These are phyloP conservation scores for Sebastes dallii DNA, from an alignment of 2,797 vertebrate genomes.

Conservation along the genomic window DNA sequence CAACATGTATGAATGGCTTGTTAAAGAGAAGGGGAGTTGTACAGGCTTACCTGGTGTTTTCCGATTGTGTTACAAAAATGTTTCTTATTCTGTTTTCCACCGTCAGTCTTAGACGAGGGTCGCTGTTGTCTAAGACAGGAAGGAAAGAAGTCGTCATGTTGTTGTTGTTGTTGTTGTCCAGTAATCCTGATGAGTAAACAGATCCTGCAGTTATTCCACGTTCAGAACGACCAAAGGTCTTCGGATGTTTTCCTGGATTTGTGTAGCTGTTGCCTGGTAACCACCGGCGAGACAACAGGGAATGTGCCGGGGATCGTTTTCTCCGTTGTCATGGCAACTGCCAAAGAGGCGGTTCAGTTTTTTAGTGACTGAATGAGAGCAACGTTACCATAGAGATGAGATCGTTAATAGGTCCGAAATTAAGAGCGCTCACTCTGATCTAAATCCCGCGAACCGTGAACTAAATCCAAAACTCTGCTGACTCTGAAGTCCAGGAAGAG, in stretches of 20 bases:
- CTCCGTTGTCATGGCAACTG: constrained; percentile 70
- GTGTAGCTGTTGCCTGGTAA: constrained; percentile 74
- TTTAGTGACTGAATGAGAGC: constrained; percentile 24
- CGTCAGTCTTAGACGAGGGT: constrained; percentile 66
- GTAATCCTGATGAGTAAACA: constrained; percentile 6
- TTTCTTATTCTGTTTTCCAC: constrained; percentile 76
- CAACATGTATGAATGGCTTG: background rate
- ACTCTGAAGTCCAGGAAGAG: background rate
- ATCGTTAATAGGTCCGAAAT: background rate
- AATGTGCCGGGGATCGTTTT: constrained; percentile 62
- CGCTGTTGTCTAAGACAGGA: constrained; percentile 46
- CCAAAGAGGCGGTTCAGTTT: constrained; percentile 41
- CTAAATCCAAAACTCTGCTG: background rate
- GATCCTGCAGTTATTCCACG: constrained; percentile 34
- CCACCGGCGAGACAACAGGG: constrained; percentile 41
- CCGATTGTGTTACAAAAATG: constrained; percentile 83
- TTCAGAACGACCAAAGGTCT: constrained; percentile 27
- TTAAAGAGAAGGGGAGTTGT: background rate
- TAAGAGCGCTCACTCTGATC: constrained; percentile 29
- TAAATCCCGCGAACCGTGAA: background rate
- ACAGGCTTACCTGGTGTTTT: constrained; percentile 73
- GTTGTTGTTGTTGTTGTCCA: background rate
- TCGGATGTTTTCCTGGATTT: constrained; percentile 66
- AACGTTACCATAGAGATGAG: constrained; percentile 10
- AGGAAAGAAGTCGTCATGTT: constrained; percentile 60